Base-by-base conservation (phyloP, 1,140 invertebrate genomes). In the Drosophila saltans region DNA sequence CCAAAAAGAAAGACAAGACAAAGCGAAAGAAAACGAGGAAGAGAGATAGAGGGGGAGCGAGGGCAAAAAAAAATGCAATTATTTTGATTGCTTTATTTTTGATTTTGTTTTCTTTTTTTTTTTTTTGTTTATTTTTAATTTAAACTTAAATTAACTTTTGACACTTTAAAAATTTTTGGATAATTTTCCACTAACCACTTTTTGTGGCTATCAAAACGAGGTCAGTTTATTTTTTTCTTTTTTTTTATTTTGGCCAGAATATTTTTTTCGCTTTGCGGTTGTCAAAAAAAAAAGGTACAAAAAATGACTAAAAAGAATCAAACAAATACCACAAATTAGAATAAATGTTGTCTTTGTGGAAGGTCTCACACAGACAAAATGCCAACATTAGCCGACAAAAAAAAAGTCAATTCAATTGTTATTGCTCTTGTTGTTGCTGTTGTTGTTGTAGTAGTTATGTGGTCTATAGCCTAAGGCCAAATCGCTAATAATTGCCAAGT, bases 281-380 rank as follows among this genome's bases (percentile, higher is more conserved):
- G 58, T 57, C 64, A 72, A 80, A 82, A 81, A 80, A 72, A 67
- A 68, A 8, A 36, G 33, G 33, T 36, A 36, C 73, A 41, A 63
- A 52, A 61, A 36, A 36, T 36, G 6, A 4, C 68, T 69, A 72
- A 60, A 52, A 52, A 52, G 45, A 52, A 52, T 52, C 45, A 52
- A 52, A 52, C 45, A 52, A 81, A 79, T 76, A 75, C 67, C 83
- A 69, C 80, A 86, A 86, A 88, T 86, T 86, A 86, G 83, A 86
- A 86, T 83, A 86, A 86, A 83, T 86, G 80, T 72, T 80, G 64
- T 68, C 68, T 78, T 78, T 77, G 66, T 74, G 73, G 76, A 83
- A 86, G 82, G 79, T 88, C 75, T 88, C 48, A 9, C 45, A 26
- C 45, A 56, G 71, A 57, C 66, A 82, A 88, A 86, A 72, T 86